phyloP scores from a whole-genome alignment of 1,140 invertebrate genomes.

The Drosophila ohnishii region DNA sequence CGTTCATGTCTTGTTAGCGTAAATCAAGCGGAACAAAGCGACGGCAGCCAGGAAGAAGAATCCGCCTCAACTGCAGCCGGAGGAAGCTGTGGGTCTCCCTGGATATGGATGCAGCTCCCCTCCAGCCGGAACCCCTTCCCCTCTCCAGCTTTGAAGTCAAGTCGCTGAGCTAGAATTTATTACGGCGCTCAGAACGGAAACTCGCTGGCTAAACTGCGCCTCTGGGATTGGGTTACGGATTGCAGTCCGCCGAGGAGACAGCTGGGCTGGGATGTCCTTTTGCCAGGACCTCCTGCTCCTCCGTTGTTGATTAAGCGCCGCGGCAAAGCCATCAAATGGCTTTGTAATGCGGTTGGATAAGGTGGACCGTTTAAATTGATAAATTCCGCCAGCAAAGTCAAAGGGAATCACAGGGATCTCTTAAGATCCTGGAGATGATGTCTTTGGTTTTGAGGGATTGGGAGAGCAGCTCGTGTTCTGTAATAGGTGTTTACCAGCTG shows the following conservation, averaged over 20 bases:
- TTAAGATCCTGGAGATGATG: neutral
- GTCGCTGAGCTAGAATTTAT: conserved; percentile 70
- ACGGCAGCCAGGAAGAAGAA: conserved; percentile 50
- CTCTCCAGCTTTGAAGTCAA: conserved; percentile 42
- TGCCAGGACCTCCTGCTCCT: conserved; percentile 9
- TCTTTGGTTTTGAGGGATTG: neutral
- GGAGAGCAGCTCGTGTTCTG: neutral
- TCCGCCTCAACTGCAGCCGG: conserved; percentile 7
- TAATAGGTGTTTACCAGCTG: neutral
- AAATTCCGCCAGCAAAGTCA: conserved; percentile 27
- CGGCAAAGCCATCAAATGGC: conserved; percentile 47
- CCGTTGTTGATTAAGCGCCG: conserved; percentile 43
- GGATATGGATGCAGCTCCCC: conserved; percentile 17
- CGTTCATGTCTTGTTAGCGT: conserved; percentile 81
- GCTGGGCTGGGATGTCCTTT: conserved; percentile 46
- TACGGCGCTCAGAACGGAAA: conserved; percentile 70
- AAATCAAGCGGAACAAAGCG: conserved; percentile 81
- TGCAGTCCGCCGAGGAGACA: conserved; percentile 36
- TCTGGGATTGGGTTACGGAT: conserved; percentile 60
- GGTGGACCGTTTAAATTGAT: conserved; percentile 42
- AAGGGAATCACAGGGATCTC: conserved; percentile 13
- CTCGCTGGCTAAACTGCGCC: conserved; percentile 72
- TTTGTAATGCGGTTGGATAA: conserved; percentile 49
- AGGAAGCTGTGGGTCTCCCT: conserved; percentile 30
- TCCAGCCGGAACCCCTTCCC: neutral